Evolutionary conservation across 2,888 invertebrate species (phyloP), one percentile per base, ranked within the genome.

Genomic region (Dorcus hopei): DNA sequence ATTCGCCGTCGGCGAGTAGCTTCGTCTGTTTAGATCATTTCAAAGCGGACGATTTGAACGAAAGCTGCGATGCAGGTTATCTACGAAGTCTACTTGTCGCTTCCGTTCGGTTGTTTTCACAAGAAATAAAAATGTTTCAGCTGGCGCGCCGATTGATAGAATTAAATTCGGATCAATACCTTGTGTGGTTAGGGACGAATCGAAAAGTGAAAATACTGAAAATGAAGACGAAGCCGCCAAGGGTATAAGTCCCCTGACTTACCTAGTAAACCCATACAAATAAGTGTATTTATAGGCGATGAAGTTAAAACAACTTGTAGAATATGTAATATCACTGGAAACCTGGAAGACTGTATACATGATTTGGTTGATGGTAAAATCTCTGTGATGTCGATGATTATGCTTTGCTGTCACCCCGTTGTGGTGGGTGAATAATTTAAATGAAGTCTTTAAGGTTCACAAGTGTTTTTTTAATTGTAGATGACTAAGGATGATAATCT

Each of bases 11-110:
- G 64, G 70, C 14, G 57, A 62, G 23, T 39, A 71, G 70, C 57
- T 71, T 75, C 57, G 65, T 74, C 16, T 76, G 76, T 66, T 67
- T 73, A 56, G 66, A 71, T 54, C 76, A 76, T 68, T 74, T 75
- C 58, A 26, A 57, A 19, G 45, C 47, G 38, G 39, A 39, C 19
- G 52, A 57, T 43, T 45, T 64, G 38, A 56, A 51, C 33, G 51
- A 58, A 26, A 53, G 38, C 33, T 9, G 16, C 16, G 39, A 39
- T 9, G 33, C 45, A 42, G 60, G 60, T 59, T 47, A 14, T 33
- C 41, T 47, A 57, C 33, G 4, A 45, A 54, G 39, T 50, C 41
- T 45, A 59, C 14, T 14, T n/a, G 38, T 14, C 16, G 2, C 49
- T n/a, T 9, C 3, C n/a, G 38, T 23, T 33, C 11, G 26, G 23